A percentile compares a stretch with the other conserved stretches of the same genome.
phyloP scores from a whole-genome alignment of 2,888 invertebrate genomes.

The Zhuqinia jingwanae region DNA sequence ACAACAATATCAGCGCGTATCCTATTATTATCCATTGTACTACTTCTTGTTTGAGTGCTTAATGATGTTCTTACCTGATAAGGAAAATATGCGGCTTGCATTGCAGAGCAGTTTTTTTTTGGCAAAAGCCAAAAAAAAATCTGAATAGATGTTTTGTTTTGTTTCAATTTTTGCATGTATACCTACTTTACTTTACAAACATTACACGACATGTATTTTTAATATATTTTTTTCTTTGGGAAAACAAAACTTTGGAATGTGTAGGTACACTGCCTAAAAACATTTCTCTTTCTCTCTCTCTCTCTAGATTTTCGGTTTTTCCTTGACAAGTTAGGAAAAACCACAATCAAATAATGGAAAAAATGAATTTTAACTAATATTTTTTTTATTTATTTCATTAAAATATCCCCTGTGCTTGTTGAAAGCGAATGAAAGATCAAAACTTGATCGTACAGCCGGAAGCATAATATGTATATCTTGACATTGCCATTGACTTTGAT shows the following conservation, averaged over 20 bases:
- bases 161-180: no score
- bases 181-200: no score
- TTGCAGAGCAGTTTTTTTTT: not conserved
- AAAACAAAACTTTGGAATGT: no score
- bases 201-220: no score
- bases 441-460: not conserved
- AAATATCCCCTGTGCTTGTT: not conserved
- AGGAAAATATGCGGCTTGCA: not conserved
- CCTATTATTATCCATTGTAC: not conserved
- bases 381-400: no score
- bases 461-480: not conserved
- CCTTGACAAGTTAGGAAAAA: constrained; percentile 9
- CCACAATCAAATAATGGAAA: not conserved
- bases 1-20: not conserved
- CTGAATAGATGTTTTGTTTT: no score
- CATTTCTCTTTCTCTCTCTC: not conserved
- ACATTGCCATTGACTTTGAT: constrained; percentile 4
- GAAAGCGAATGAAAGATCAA: not conserved
- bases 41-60: constrained; percentile 20
- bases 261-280: no score
- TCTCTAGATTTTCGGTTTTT: not conserved
- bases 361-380: not conserved
- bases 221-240: no score
- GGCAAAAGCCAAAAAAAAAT: no score
- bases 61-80: constrained; percentile 27